These are phyloP conservation scores for Latrodectus hesperus DNA, from an alignment of 2,888 invertebrate species.

Conservation along the genomic window DNA sequence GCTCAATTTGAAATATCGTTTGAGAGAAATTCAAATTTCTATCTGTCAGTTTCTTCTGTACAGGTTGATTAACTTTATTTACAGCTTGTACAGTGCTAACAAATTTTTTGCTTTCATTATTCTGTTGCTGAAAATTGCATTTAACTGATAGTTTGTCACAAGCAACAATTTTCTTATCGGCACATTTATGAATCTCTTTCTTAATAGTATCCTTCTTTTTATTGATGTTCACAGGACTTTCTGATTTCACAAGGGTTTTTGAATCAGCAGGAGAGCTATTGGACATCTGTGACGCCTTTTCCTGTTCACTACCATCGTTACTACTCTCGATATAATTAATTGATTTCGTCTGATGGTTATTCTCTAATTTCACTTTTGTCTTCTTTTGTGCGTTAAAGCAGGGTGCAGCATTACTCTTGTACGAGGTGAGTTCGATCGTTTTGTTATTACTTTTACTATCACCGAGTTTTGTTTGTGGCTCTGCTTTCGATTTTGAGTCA, in stretches of 20 bases:
- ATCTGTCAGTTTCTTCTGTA: background rate
- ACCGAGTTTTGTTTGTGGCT: background rate
- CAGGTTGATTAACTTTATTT: background rate
- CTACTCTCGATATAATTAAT: background rate
- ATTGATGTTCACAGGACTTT: too few species aligned
- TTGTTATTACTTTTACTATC: conserved; percentile 25
- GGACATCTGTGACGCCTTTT: background rate
- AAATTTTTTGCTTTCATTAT: too few species aligned
- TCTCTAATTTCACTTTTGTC: conserved; percentile 6
- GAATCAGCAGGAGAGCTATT: background rate
- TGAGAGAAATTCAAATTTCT: background rate
- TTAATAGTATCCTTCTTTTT: too few species aligned
- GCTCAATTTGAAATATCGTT: background rate
- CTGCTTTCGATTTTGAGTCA: conserved; percentile 3
- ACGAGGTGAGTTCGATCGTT: background rate
- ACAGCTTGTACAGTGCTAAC: background rate
- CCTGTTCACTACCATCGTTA: background rate
- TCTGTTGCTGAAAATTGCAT: too few species aligned
- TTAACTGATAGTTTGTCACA: too few species aligned
- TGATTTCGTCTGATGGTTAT: background rate
- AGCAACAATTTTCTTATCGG: too few species aligned
- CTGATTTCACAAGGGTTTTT: background rate
- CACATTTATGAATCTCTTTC: too few species aligned
- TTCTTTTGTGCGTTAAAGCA: conserved; percentile 55
- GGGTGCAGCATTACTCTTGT: conserved; percentile 6